Conservation (phyloP, 2,888 invertebrate genomes). For the Eilema caniola region DNA sequence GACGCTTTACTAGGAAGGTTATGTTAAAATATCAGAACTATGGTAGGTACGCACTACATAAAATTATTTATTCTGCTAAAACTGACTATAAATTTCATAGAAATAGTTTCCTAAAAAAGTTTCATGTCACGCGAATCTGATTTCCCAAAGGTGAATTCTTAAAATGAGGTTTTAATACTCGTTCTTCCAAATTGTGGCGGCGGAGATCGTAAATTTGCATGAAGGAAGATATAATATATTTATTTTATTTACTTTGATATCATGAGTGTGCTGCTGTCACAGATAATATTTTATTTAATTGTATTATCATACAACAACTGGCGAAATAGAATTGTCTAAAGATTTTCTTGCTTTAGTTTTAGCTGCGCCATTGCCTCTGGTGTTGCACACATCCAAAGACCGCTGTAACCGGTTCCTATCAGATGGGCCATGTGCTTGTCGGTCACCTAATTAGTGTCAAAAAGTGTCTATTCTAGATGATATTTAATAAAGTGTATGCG, state of each 20-base stretch:
- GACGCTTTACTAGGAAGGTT: no score
- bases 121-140: constrained; percentile 35
- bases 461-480: no score
- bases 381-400: no score
- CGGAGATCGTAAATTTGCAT: constrained; percentile 28
- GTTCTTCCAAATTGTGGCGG: constrained; percentile 25
- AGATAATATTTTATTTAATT: no score
- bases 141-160: constrained; percentile 36
- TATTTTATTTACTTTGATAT: not conserved
- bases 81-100: constrained; percentile 21
- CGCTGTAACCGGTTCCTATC: no score
- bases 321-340: no score
- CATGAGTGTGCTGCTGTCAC: not conserved
- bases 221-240: constrained; percentile 1
- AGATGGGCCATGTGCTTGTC: no score
- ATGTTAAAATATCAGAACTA: not conserved
- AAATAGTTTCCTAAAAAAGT: constrained; percentile 31
- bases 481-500: no score
- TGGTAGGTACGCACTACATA: not conserved
- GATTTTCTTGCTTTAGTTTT: no score
- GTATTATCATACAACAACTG: no score
- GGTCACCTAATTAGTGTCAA: no score
- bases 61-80: not conserved
- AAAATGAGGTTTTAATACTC: constrained; percentile 39
- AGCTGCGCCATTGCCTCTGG: no score